Evolutionary conservation across 2,113 vertebrate species (phyloP), one percentile per base, ranked within the genome.

Genomic region (Erythrocercus mccallii): DNA sequence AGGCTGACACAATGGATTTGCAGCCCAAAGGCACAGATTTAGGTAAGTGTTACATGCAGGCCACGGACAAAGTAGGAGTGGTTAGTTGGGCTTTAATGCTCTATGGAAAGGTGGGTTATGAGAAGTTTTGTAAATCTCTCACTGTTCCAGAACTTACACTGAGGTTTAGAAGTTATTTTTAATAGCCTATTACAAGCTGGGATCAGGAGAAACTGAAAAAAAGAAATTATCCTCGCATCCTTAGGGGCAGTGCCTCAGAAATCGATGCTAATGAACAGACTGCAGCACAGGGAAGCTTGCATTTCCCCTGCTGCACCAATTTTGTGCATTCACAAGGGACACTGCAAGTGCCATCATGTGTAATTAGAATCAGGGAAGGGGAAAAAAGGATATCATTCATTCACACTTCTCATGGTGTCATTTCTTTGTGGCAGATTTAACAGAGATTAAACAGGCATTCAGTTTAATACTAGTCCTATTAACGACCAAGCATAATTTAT

Each of bases 261-360:
- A 96, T 97, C 96, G 42, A 92, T 97, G 96, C 93, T 96, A 97
- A 97, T 97, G 96, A 97, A 97, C 95, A 96, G 94, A 96, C 90
- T 95, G 86, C 93, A 97, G 95, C 90, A 86, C 42, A 86, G 53
- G 82, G 95, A 97, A 95, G 78, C 88, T 88, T 84, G 72, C 90
- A 58, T 95, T 95, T 97, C 96, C 95, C 93, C 92, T 92, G 94
- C 92, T 88, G 92, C 94, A 95, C 89, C 94, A 92, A 80, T 95
- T 94, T 84, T 92, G 83, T 70, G 92, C 84, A 84, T 88, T 97
- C 95, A 91, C 93, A 84, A 95, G 95, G 95, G 96, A 96, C 92
- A 27, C 86, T 77, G 79, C 82, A 70, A 86, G 94, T 94, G 94
- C 91, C 92, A 95, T 96, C 94, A 74, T 96, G 84, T 95, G 93